Evolutionary conservation across 2,797 vertebrate genomes (phyloP).

Genomic region (Sebastes dallii): DNA sequence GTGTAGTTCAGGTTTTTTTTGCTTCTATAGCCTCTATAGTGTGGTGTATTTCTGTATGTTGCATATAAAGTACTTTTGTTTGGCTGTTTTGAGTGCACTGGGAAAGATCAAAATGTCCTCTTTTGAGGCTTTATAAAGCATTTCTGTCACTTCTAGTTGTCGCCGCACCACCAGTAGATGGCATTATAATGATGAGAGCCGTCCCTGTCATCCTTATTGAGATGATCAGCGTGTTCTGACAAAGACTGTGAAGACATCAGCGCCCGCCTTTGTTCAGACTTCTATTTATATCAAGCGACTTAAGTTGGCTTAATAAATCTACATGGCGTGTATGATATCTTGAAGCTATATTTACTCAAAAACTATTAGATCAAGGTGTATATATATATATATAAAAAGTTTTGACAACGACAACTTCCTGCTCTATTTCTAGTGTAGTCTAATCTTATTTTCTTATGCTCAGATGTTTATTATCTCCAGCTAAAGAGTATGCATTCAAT

Average conservation of each 20-base stretch:
- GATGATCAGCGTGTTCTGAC: conserved; percentile 27
- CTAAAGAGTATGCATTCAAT: not conserved
- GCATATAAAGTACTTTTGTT: not conserved
- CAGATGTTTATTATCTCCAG: not conserved
- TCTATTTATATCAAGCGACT: conserved; percentile 39
- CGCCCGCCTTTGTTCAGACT: conserved; percentile 29
- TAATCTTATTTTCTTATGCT: not conserved
- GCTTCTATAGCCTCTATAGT: not conserved
- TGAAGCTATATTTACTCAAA: conserved; percentile 47
- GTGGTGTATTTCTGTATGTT: not conserved
- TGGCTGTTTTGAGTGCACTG: not conserved
- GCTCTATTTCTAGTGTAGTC: conserved; percentile 19
- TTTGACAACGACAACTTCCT: conserved; percentile 9
- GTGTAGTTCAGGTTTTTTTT: conserved; percentile 35
- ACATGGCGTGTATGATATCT: conserved; percentile 14
- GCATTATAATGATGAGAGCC: conserved; percentile 50
- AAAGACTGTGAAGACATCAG: conserved; percentile 44
- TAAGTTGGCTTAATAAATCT: conserved; percentile 21
- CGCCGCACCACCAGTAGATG: conserved; percentile 55
- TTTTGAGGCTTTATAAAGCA: not conserved
- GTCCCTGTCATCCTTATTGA: conserved; percentile 24
- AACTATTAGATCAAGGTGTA: conserved; percentile 23
- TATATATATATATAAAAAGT: not conserved
- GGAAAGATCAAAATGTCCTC: not conserved
- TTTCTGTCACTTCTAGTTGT: not conserved